Percentiles rank a stretch among this genome's conserved stretches.
Conservation (phyloP, 2,888 invertebrate species). For the Gastracanthus pulcherrimus region DNA sequence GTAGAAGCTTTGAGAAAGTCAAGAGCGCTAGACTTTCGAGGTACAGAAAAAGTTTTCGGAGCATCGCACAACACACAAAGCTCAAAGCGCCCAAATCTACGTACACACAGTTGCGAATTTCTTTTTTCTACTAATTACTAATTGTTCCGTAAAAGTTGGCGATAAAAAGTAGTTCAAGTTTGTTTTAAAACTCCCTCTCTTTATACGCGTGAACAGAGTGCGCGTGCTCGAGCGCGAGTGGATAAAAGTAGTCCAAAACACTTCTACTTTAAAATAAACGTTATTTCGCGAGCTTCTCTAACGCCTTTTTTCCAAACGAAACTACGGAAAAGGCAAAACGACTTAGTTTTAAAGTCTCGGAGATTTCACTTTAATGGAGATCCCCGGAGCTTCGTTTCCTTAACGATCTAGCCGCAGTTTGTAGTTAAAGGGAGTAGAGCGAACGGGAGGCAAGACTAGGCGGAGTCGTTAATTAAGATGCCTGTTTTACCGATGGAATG, state of each 20-base stretch:
- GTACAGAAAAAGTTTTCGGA: no score
- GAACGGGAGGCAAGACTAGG: constrained; percentile 12
- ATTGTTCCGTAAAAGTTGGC: constrained; percentile 29
- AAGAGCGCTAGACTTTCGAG: no score
- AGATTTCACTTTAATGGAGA: constrained; percentile 54
- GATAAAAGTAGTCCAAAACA: constrained; percentile 1
- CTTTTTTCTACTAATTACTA: constrained; percentile 22
- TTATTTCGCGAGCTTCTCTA: constrained; percentile 31
- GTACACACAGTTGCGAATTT: background rate
- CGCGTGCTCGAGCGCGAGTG: background rate
- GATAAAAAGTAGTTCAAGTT: constrained; percentile 31
- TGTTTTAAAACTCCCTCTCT: constrained; percentile 15
- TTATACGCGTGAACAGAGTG: background rate
- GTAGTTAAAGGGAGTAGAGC: constrained; percentile 27
- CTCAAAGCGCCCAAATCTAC: background rate
- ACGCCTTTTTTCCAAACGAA: background rate
- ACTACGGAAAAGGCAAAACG: constrained; percentile 18
- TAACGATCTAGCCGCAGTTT: constrained; percentile 51
- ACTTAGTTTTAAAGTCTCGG: constrained; percentile 47
- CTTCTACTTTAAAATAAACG: constrained; percentile 22
- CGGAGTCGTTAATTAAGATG: constrained; percentile 71
- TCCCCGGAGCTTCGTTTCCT: constrained; percentile 48
- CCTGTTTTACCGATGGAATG: constrained; percentile 66
- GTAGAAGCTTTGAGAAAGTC: background rate
- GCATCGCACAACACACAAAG: no score